Evolutionary conservation across 1,140 invertebrate genomes (phyloP).

Genomic region (Adelges cooleyi): DNA sequence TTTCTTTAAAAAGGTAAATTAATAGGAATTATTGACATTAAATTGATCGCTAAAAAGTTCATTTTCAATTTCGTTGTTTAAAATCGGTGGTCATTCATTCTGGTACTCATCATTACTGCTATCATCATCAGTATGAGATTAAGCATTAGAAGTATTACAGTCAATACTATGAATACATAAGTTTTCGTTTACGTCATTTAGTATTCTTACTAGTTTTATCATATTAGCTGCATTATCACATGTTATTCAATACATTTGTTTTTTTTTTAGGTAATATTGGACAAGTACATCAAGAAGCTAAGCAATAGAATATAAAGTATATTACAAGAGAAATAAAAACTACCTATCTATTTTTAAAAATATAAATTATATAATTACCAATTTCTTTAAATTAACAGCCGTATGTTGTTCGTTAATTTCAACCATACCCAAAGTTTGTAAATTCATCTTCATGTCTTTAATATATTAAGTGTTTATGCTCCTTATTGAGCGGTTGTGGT

Average conservation of each 20-base stretch:
- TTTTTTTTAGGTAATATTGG: background rate
- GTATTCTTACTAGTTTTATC: no score
- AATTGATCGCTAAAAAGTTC: background rate
- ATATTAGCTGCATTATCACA: background rate
- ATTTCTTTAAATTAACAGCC: background rate
- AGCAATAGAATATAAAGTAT: background rate
- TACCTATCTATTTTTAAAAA: background rate
- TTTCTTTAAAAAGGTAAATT: no score
- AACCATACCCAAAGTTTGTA: background rate
- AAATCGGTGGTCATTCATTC: background rate
- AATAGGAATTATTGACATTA: no score
- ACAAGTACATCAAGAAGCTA: background rate
- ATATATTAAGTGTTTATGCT: background rate
- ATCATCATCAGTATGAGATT: background rate
- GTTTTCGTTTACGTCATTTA: no score
- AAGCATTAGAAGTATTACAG: background rate
- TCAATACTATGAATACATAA: background rate
- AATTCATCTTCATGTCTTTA: background rate
- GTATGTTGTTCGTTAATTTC: background rate
- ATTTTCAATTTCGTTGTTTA: background rate
- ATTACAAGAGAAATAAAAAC: background rate
- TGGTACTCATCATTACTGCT: background rate
- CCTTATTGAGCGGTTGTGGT: background rate
- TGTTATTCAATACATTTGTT: background rate
- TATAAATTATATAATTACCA: background rate